Conservation (phyloP, 2,888 invertebrate species). For the Dryococelus australis region DNA sequence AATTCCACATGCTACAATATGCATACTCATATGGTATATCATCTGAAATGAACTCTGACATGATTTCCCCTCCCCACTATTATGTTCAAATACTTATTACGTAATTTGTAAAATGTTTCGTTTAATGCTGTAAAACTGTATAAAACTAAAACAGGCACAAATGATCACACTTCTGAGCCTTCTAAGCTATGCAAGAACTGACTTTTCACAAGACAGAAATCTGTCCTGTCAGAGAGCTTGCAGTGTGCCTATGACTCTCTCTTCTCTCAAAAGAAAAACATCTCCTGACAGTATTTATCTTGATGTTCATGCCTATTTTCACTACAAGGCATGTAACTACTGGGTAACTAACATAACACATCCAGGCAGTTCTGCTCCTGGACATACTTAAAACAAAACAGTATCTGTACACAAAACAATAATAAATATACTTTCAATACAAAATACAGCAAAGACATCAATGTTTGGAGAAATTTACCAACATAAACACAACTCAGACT, state of each 20-base stretch:
- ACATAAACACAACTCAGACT: not conserved
- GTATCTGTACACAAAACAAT: not conserved
- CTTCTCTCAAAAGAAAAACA: not conserved
- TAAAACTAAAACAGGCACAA: not conserved
- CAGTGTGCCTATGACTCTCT: not conserved
- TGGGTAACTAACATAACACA: not conserved
- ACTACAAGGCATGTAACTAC: not conserved
- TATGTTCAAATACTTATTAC: not conserved
- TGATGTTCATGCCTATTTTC: not conserved
- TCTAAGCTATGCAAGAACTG: not conserved
- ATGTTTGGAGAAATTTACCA: not conserved
- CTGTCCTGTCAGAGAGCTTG: too few species aligned
- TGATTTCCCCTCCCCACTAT: not conserved
- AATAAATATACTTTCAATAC: not conserved
- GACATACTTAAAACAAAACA: not conserved
- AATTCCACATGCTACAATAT: not conserved
- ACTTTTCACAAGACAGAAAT: not conserved
- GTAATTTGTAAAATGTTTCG: not conserved
- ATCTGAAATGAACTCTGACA: not conserved
- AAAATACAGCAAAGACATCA: not conserved
- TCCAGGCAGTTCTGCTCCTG: not conserved
- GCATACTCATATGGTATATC: not conserved
- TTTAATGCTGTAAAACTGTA: not conserved
- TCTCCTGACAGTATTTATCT: not conserved
- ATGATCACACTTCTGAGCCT: not conserved